Percentiles rank a stretch among this genome's conserved stretches.
phyloP scores from a whole-genome alignment of 2,797 vertebrate genomes.

The Sparidentex hasta region DNA sequence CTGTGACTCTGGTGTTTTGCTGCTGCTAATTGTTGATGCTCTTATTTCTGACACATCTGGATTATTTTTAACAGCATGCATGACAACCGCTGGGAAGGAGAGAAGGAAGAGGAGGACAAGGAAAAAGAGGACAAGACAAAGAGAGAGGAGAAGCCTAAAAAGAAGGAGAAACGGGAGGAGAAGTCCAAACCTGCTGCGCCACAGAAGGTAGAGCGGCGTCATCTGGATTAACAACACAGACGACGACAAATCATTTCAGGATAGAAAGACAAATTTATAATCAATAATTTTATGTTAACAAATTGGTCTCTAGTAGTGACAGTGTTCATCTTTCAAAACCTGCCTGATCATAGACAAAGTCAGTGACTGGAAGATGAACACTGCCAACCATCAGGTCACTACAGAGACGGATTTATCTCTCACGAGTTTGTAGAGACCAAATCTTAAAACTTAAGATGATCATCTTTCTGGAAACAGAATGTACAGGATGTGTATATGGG shows the following conservation, averaged over 20 bases:
- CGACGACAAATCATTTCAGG: no score
- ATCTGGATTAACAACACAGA: background rate
- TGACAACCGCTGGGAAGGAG: constrained; percentile 93
- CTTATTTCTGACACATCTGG: background rate
- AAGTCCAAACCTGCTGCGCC: constrained; percentile 57
- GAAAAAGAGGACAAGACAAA: constrained; percentile 61
- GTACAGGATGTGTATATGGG: background rate
- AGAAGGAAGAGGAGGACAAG: constrained; percentile 75
- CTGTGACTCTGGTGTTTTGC: background rate
- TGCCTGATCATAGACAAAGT: background rate
- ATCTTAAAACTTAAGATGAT: background rate
- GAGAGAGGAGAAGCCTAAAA: constrained; percentile 36
- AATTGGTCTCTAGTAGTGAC: no score
- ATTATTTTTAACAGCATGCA: constrained; percentile 86
- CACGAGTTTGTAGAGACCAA: background rate
- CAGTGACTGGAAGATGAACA: background rate
- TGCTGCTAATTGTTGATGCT: background rate
- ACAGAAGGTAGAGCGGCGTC: constrained; percentile 70
- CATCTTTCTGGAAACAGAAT: no score
- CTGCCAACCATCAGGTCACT: background rate
- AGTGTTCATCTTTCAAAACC: no score
- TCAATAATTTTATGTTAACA: no score
- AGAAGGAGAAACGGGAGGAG: constrained; percentile 43
- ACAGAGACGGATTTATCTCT: background rate
- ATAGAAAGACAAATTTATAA: background rate